phyloP scores from a whole-genome alignment of 2,888 invertebrate species.

The Drosophila antonietae region DNA sequence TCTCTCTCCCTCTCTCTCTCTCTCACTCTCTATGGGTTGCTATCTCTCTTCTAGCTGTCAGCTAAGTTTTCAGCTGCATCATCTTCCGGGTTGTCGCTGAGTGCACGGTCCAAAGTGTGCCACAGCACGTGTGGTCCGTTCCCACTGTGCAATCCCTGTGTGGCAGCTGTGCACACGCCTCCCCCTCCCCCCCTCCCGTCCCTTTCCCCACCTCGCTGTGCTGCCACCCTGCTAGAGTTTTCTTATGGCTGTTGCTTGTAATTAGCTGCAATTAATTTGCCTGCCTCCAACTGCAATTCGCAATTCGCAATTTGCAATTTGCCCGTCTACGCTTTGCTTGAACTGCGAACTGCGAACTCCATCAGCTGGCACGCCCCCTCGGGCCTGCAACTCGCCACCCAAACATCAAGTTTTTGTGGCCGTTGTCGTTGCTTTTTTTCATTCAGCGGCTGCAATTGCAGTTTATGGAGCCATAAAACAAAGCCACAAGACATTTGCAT shows the following conservation, averaged over 20 bases:
- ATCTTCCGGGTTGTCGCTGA: slow-evolving; percentile 63
- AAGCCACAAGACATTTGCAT: slow-evolving; percentile 57
- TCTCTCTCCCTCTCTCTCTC: not conserved
- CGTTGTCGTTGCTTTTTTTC: not conserved
- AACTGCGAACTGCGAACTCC: slow-evolving; percentile 27
- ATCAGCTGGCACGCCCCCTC: not conserved
- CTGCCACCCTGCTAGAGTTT: not conserved
- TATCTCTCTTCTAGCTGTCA: slow-evolving; percentile 6
- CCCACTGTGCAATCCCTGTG: slow-evolving; percentile 26
- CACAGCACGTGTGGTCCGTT: slow-evolving; percentile 55
- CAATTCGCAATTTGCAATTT: slow-evolving; percentile 7
- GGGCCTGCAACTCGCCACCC: not conserved
- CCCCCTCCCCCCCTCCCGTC: not conserved
- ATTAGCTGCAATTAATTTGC: slow-evolving; percentile 76
- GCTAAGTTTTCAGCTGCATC: slow-evolving; percentile 51
- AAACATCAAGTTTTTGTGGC: slow-evolving; percentile 15
- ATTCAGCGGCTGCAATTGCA: slow-evolving; percentile 24
- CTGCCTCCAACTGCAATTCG: slow-evolving; percentile 32
- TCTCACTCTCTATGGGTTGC: not conserved
- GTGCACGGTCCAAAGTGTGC: slow-evolving; percentile 22
- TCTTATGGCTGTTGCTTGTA: slow-evolving; percentile 44
- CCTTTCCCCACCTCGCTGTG: not conserved
- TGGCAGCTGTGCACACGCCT: not conserved
- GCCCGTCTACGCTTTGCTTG: slow-evolving; percentile 24
- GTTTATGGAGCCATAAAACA: slow-evolving; percentile 63